Evolutionary conservation across 2,113 vertebrate genomes (phyloP).

Genomic region (Gavialis gangeticus): DNA sequence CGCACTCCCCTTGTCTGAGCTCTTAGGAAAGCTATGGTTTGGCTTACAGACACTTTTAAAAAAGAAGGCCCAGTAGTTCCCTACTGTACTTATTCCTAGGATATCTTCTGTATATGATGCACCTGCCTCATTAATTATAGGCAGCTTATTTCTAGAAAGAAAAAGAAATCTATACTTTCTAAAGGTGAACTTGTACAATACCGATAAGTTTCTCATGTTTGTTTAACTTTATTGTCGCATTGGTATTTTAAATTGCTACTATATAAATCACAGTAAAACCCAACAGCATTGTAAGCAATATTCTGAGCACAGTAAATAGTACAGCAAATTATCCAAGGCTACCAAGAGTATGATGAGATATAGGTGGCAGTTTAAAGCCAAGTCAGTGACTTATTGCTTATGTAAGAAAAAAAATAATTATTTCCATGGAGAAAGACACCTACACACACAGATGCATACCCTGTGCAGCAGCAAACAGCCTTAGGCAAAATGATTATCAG

Average conservation of each 20-base stretch:
- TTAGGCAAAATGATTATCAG: not conserved
- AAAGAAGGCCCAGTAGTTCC: too few relatives aligned
- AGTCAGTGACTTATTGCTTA: not conserved
- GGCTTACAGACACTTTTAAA: too few relatives aligned
- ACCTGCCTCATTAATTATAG: too few relatives aligned
- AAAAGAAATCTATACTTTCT: not conserved
- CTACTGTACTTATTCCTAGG: too few relatives aligned
- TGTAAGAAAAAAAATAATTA: not conserved
- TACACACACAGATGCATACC: not conserved
- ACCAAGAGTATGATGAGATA: not conserved
- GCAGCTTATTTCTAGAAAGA: too few relatives aligned
- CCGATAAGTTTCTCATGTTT: not conserved
- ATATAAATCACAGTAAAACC: not conserved
- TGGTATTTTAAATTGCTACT: not conserved
- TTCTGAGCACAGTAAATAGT: not conserved
- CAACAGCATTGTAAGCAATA: not conserved
- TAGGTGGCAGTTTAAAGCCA: not conserved
- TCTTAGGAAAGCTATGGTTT: too few relatives aligned
- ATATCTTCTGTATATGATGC: too few relatives aligned
- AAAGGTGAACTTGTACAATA: not conserved
- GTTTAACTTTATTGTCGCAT: not conserved
- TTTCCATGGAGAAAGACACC: not conserved
- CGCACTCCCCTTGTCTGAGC: too few relatives aligned
- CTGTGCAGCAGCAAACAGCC: not conserved
- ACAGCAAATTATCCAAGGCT: not conserved